Evolutionary conservation across 2,113 vertebrate genomes (phyloP).

Genomic region (Myrmecobius fasciatus): DNA sequence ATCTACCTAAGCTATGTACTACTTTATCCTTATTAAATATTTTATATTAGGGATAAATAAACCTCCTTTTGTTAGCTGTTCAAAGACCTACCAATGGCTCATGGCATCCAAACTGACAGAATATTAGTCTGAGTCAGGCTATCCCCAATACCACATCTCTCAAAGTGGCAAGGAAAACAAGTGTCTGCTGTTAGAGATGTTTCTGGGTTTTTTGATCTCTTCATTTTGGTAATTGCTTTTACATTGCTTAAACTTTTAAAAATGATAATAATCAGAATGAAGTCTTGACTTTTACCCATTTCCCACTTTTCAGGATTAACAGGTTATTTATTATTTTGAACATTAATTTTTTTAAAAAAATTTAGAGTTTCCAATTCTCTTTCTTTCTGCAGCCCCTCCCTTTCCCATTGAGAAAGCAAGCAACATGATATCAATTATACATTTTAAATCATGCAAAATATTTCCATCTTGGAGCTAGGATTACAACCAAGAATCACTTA

Average conservation of each 20-base stretch:
- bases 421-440: background rate
- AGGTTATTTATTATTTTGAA: background rate
- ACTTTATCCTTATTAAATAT: background rate
- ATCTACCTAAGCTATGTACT: background rate
- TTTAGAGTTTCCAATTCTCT: background rate
- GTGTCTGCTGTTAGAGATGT: background rate
- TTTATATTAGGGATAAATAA: background rate
- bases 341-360: background rate
- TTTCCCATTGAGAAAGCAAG: background rate
- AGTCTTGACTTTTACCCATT: background rate
- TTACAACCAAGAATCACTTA: too few relatives aligned
- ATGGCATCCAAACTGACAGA: background rate
- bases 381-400: background rate
- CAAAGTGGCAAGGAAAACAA: background rate
- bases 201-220: background rate
- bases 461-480: background rate
- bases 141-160: background rate
- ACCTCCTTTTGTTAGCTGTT: background rate
- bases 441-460: background rate
- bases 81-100: background rate
- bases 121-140: background rate
- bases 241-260: background rate
- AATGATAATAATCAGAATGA: background rate
- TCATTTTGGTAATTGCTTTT: background rate
- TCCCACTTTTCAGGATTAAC: background rate